phyloP scores from a whole-genome alignment of 2,888 invertebrate species.

The Leptopilina syphax region DNA sequence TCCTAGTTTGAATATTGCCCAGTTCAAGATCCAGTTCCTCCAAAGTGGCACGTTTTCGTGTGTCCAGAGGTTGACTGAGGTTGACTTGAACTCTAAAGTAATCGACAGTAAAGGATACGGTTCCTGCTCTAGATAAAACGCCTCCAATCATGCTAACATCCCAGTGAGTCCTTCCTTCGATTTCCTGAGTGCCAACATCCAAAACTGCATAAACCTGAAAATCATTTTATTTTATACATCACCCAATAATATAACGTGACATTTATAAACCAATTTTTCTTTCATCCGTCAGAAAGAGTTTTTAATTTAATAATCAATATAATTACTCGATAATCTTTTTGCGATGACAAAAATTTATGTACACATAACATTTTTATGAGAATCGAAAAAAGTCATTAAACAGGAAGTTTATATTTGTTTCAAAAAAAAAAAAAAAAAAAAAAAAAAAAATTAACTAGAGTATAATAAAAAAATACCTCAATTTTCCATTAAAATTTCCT shows the following conservation, averaged over 20 bases:
- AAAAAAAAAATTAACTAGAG: no score
- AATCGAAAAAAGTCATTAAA: no score
- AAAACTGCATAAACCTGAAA: constrained; percentile 79
- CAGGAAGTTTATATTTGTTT: no score
- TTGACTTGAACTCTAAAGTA: constrained; percentile 85
- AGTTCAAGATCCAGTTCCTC: constrained; percentile 87
- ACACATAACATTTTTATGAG: no score
- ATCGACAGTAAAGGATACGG: constrained; percentile 87
- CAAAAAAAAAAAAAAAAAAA: no score
- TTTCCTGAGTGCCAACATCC: constrained; percentile 88
- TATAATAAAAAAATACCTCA: no score
- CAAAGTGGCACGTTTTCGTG: constrained; percentile 84
- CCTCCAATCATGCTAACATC: constrained; percentile 84
- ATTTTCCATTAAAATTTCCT: no score
- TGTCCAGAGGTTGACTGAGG: constrained; percentile 87
- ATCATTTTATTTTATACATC: no score
- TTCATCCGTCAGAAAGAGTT: background rate
- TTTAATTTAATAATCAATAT: no score
- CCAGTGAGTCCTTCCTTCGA: constrained; percentile 89
- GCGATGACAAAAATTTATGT: no score
- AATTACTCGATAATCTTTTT: no score
- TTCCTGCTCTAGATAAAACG: constrained; percentile 84
- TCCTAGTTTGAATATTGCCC: constrained; percentile 90
- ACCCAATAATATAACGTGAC: no score
- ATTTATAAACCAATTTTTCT: background rate